Percentiles rank a stretch among this genome's conserved stretches.
These are phyloP conservation scores for Epinotia demarniana DNA, from an alignment of 2,888 invertebrate genomes.

Conservation along the genomic window DNA sequence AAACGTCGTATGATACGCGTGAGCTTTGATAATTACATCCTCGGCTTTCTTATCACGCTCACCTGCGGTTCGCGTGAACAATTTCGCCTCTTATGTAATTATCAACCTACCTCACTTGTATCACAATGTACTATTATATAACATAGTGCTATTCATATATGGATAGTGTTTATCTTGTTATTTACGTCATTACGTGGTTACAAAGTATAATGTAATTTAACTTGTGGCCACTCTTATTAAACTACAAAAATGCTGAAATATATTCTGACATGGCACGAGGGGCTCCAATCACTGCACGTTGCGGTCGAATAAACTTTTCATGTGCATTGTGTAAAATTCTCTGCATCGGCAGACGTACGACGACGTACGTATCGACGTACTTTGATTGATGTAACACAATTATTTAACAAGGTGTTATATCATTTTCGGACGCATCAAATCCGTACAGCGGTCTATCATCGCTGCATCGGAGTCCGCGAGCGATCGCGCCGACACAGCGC, in stretches of 20 bases:
- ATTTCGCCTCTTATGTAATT: too few species aligned
- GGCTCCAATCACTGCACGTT: not conserved
- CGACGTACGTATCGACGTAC: too few species aligned
- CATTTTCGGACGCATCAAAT: slow-evolving; percentile 17
- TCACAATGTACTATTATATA: too few species aligned
- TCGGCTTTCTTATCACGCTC: too few species aligned
- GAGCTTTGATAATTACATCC: too few species aligned
- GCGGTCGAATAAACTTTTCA: not conserved
- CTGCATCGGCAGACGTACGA: too few species aligned
- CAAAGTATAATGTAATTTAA: not conserved
- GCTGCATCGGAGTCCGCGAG: slow-evolving; percentile 28
- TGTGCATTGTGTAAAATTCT: not conserved
- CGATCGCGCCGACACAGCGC: slow-evolving; percentile 36
- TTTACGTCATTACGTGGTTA: too few species aligned
- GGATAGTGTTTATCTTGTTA: too few species aligned
- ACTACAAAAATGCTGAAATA: not conserved
- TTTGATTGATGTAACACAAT: slow-evolving; percentile 20
- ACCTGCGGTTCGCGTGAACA: too few species aligned
- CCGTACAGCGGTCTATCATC: slow-evolving; percentile 26
- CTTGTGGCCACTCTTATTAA: not conserved
- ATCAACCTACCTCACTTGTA: too few species aligned
- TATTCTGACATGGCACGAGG: not conserved
- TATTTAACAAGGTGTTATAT: slow-evolving; percentile 30
- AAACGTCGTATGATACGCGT: too few species aligned
- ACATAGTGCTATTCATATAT: too few species aligned